Conservation (phyloP, 2,113 vertebrate genomes). For the Cervus canadensis region DNA sequence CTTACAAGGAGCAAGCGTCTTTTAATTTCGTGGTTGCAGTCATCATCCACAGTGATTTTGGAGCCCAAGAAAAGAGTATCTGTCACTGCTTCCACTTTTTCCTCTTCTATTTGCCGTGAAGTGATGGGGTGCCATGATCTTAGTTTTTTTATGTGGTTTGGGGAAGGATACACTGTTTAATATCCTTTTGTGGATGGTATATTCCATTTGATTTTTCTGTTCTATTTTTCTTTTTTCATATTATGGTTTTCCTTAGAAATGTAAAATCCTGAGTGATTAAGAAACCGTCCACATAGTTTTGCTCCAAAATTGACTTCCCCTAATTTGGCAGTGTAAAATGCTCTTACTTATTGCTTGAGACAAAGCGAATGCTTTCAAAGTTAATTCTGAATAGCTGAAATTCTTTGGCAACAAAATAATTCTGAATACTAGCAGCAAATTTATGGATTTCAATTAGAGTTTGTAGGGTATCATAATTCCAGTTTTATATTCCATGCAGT, state of each 20-base stretch:
- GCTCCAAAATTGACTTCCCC: background rate
- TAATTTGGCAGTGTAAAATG: background rate
- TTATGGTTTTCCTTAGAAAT: background rate
- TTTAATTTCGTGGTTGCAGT: background rate
- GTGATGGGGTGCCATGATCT: background rate
- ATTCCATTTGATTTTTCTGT: background rate
- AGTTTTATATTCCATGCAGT: slow-evolving; percentile 81
- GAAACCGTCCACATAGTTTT: background rate
- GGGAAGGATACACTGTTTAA: background rate
- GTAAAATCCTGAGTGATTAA: background rate
- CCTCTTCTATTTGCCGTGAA: background rate
- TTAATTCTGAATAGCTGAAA: slow-evolving; percentile 68
- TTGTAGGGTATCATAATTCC: slow-evolving; percentile 82
- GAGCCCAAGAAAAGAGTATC: background rate
- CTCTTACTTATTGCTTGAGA: slow-evolving; percentile 31
- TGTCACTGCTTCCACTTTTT: background rate
- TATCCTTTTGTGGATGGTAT: background rate
- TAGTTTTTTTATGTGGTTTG: background rate
- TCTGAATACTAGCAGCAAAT: slow-evolving; percentile 75
- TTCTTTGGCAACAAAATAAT: slow-evolving; percentile 78
- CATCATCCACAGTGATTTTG: background rate
- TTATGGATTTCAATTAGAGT: slow-evolving; percentile 84
- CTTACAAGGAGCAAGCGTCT: background rate
- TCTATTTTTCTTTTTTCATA: background rate
- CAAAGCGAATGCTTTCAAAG: slow-evolving; percentile 73